phyloP scores from a whole-genome alignment of 30 jellyfish, hydroid and myxozoan species.

The Aurelia aurita region DNA sequence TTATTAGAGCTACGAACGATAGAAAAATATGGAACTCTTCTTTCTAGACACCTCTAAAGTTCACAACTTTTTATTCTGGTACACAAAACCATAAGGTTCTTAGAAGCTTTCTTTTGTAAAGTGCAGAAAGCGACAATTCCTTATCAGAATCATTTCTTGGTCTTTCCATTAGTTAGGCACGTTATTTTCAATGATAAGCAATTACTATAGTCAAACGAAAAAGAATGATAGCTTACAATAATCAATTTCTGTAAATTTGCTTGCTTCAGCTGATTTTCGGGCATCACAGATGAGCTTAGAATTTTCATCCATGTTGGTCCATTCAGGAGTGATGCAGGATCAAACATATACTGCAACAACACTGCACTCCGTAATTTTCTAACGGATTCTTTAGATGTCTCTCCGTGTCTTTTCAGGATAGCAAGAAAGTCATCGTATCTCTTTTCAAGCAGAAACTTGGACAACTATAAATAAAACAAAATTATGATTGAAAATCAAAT shows the following conservation, averaged over 20 bases:
- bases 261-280: not conserved
- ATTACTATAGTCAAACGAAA: no score
- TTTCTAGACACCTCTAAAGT: no score
- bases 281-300: slow-evolving; percentile 41
- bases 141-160: no score
- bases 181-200: no score
- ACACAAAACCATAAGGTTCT: no score
- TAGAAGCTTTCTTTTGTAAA: no score
- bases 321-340: slow-evolving; percentile 64
- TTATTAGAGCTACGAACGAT: no score
- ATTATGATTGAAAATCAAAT: not conserved
- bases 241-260: slow-evolving; percentile 9
- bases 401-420: not conserved
- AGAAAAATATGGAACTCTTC: no score
- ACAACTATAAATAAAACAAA: slow-evolving; percentile 41
- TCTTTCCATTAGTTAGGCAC: no score
- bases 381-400: not conserved
- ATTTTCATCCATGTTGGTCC: slow-evolving; percentile 95
- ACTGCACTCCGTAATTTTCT: slow-evolving; percentile 64
- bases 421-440: slow-evolving; percentile 35
- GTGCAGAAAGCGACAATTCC: no score
- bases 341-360: slow-evolving; percentile 83
- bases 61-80: no score
- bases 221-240: slow-evolving; percentile 3
- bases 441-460: slow-evolving; percentile 79